A percentile compares a stretch with the other conserved stretches of the same genome.
Conservation (phyloP, 2,888 invertebrate species). For the Rhodophaea formosa region DNA sequence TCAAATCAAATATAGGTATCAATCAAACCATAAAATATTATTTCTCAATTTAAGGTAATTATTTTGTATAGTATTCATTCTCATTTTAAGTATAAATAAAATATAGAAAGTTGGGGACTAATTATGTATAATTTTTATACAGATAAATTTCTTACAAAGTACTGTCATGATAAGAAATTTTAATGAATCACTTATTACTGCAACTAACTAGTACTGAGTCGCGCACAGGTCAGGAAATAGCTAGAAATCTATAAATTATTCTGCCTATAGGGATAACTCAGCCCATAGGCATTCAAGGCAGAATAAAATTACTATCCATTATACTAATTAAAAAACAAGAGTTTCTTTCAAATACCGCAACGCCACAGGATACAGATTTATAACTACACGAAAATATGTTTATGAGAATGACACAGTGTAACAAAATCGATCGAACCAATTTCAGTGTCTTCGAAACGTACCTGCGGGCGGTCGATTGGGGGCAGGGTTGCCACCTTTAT, state of each 20-base stretch:
- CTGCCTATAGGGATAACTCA: background rate
- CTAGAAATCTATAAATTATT: background rate
- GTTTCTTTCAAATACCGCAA: background rate
- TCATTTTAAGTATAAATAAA: too few relatives aligned
- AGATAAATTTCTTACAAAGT: too few relatives aligned
- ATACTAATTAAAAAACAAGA: background rate
- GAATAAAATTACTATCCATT: background rate
- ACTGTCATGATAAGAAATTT: too few relatives aligned
- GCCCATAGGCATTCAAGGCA: background rate
- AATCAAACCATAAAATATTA: too few relatives aligned
- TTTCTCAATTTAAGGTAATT: too few relatives aligned
- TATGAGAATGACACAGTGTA: conserved; percentile 24
- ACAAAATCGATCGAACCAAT: conserved; percentile 30
- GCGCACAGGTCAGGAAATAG: background rate
- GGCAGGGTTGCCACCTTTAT: too few relatives aligned
- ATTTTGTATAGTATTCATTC: too few relatives aligned
- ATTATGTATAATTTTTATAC: too few relatives aligned
- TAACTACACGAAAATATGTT: conserved; percentile 3
- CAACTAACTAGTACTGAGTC: background rate
- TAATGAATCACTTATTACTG: too few relatives aligned
- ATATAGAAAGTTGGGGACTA: too few relatives aligned
- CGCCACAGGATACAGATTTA: conserved; percentile 1
- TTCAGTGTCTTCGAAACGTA: conserved; percentile 33
- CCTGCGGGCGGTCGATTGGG: conserved; percentile 44
- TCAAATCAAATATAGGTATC: too few relatives aligned